Evolutionary conservation across 2,797 vertebrate species (phyloP).

Genomic region (Darevskia nairensis): DNA sequence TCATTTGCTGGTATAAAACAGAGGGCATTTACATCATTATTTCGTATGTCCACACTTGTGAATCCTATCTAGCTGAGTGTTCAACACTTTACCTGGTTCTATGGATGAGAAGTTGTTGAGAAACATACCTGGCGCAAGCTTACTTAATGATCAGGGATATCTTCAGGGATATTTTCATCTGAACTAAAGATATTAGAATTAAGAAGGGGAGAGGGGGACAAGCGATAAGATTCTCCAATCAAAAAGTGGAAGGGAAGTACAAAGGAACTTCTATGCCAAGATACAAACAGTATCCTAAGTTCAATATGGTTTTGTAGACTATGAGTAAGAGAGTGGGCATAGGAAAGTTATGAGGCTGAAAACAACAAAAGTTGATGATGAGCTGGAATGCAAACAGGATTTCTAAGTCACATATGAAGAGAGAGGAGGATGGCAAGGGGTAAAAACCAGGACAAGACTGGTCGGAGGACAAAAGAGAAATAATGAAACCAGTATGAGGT

Average conservation of each 20-base stretch:
- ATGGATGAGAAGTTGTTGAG: not conserved
- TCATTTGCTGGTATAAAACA: constrained; percentile 64
- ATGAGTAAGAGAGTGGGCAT: not conserved
- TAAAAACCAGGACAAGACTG: too few species aligned
- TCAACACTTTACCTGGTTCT: constrained; percentile 40
- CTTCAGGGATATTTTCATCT: too few species aligned
- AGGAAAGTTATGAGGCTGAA: too few species aligned
- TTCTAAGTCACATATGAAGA: too few species aligned
- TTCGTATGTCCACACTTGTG: constrained; percentile 47
- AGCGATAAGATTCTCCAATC: not conserved
- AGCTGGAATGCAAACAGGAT: too few species aligned
- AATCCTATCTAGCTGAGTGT: constrained; percentile 51
- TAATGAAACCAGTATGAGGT: too few species aligned
- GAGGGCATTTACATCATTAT: constrained; percentile 58
- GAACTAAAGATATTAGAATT: not conserved
- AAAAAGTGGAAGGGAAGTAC: not conserved
- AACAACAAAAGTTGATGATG: too few species aligned
- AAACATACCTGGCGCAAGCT: constrained; percentile 4
- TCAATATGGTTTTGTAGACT: constrained; percentile 14
- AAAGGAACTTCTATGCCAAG: not conserved
- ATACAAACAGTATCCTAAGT: constrained; percentile 14
- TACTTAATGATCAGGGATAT: not conserved
- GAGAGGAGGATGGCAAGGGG: too few species aligned
- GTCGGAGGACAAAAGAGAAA: too few species aligned
- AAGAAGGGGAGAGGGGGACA: not conserved